A percentile compares a stretch with the other conserved stretches of the same genome.
Evolutionary conservation across 1,140 invertebrate species (phyloP).

Genomic region (Drosophila littoralis): DNA sequence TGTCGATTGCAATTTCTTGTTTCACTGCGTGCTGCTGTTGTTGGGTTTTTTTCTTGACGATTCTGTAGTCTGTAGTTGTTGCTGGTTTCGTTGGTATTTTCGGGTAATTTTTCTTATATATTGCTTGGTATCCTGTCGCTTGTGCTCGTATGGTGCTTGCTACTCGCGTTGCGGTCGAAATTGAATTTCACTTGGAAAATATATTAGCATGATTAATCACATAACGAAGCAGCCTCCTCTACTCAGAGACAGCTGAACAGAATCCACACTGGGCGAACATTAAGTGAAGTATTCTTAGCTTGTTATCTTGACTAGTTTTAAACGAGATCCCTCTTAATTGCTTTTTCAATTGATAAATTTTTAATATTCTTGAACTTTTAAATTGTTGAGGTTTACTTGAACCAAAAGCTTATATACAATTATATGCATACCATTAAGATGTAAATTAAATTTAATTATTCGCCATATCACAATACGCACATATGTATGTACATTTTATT

Average conservation of each 20-base stretch:
- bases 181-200: constrained; percentile 75
- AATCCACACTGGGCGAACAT: not conserved
- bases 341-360: constrained; percentile 1
- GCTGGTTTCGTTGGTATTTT: constrained; percentile 42
- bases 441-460: too few species aligned
- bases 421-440: too few species aligned
- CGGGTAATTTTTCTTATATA: constrained; percentile 57
- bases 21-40: constrained; percentile 29
- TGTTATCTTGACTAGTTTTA: not conserved
- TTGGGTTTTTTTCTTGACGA: constrained; percentile 13
- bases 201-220: constrained; percentile 78
- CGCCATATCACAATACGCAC: too few species aligned
- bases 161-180: constrained; percentile 66
- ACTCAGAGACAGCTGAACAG: constrained; percentile 18
- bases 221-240: constrained; percentile 41
- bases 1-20: constrained; percentile 57
- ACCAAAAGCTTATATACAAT: not conserved
- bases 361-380: not conserved
- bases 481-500: too few species aligned
- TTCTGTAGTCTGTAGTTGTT: constrained; percentile 11
- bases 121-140: constrained; percentile 42
- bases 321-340: not conserved
- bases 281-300: constrained; percentile 8
- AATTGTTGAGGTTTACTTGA: not conserved
- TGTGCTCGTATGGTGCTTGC: constrained; percentile 41